Percentiles rank a stretch among this genome's conserved stretches.
These are phyloP conservation scores for Catharus minimus DNA, from an alignment of 2,113 vertebrate species.

Conservation along the genomic window DNA sequence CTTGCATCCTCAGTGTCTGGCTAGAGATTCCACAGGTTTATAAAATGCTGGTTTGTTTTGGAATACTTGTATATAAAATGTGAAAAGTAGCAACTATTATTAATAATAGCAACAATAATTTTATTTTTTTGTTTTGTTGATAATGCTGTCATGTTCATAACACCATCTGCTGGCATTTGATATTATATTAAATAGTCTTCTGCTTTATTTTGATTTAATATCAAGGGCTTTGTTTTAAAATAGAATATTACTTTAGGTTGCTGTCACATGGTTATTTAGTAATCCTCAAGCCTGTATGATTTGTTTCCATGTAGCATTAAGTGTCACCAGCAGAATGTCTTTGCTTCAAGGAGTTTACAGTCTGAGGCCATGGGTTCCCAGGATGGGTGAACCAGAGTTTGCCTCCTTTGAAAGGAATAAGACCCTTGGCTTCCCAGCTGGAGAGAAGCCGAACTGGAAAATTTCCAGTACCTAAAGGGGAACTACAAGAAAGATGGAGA, in stretches of 20 bases:
- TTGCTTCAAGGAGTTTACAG: neutral
- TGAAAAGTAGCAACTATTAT: neutral
- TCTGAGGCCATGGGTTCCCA: neutral
- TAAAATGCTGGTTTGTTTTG: neutral
- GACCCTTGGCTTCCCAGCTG: neutral
- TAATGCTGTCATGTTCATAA: neutral
- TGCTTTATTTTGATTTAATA: neutral
- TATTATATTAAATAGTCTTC: neutral
- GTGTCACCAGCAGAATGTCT: neutral
- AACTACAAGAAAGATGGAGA: neutral
- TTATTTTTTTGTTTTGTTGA: neutral
- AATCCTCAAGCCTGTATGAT: neutral
- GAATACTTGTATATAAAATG: neutral
- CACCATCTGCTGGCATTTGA: neutral
- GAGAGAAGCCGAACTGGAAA: neutral
- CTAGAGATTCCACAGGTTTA: neutral
- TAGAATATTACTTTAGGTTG: neutral
- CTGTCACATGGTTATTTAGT: neutral
- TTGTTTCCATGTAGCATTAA: neutral
- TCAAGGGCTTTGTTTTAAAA: neutral
- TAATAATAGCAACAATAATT: neutral
- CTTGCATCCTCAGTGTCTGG: neutral
- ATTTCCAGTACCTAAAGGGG: neutral
- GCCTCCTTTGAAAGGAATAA: neutral
- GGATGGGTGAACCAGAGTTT: neutral